A percentile compares a stretch with the other conserved stretches of the same genome.
These are phyloP conservation scores for Frankliniella intonsa DNA, from an alignment of 2,888 invertebrate genomes.

Conservation along the genomic window DNA sequence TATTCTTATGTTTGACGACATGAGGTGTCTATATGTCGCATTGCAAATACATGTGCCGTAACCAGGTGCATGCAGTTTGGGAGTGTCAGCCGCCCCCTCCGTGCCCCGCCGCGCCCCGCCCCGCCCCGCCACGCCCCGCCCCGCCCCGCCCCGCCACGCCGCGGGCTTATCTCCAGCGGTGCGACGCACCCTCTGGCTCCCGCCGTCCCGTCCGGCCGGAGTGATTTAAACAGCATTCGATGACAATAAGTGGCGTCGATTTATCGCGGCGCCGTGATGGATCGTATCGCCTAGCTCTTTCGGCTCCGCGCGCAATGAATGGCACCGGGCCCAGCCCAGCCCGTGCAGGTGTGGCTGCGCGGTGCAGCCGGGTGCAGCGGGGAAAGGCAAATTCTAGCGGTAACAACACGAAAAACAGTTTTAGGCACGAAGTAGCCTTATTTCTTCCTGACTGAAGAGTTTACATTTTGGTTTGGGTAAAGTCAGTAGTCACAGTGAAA, in stretches of 20 bases:
- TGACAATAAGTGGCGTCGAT: constrained; percentile 20
- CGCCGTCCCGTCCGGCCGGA: background rate
- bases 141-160: background rate
- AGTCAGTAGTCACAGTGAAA: too few relatives aligned
- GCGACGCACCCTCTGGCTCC: background rate
- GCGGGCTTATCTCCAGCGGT: background rate
- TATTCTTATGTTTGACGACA: too few relatives aligned
- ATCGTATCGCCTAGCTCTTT: background rate
- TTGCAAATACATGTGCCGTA: background rate
- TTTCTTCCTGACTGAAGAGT: too few relatives aligned
- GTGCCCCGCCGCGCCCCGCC: background rate
- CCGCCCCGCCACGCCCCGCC: too few relatives aligned
- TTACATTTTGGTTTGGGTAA: too few relatives aligned
- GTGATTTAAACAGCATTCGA: constrained; percentile 19
- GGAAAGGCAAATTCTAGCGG: too few relatives aligned
- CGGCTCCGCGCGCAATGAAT: background rate
- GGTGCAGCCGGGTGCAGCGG: background rate
- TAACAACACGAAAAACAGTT: too few relatives aligned
- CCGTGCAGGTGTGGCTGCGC: background rate
- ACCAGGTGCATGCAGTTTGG: background rate
- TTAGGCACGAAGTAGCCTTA: too few relatives aligned
- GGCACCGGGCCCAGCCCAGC: background rate
- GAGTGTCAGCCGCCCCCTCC: too few relatives aligned
- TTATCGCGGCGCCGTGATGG: background rate
- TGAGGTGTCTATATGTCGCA: too few relatives aligned